Evolutionary conservation across 2,113 vertebrate genomes (phyloP), one percentile per base, ranked within the genome.

Genomic region (Glareola pratincola): DNA sequence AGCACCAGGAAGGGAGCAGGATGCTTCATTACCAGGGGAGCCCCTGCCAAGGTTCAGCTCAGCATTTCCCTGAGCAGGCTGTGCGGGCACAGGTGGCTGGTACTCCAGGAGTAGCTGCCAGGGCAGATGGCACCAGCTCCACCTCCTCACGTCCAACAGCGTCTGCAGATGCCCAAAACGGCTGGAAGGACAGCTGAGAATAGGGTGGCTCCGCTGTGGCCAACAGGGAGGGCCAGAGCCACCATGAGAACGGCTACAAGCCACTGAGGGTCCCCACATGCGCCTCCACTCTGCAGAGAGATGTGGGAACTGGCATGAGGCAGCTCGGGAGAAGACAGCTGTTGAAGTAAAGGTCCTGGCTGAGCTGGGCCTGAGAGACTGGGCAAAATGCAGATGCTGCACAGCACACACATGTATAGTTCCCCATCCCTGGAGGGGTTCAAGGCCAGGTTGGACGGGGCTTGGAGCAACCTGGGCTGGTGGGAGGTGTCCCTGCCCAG

Each of bases 111-210:
- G 64, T 18, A 36, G 76, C 76, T 91, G 83, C 64, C 56, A 79
- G 93, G 75, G 76, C 91, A 93, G 91, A 93, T 93, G 91, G 93
- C 85, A 82, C 80, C 91, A 66, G 80, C 91, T 91, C 88, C 88
- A 71, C 80, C 93, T 95, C 80, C 91, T 82, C 5, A 1, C 1
- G 1, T 62, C 93, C 93, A 27, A 57, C 85, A 5, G 91, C 2
- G 84, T 62, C 76, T n/a, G 66, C 93, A 85, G 88, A 66, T 85
- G 84, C 76, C 84, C 84, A 47, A 4, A 50, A 39, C 5, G 60
- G 39, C 92, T 51, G 85, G 76, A 66, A 68, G 85, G 88, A 73
- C 84, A 88, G 57, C 47, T 62, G 92, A 79, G 82, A 80, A 57
- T 2, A 43, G 64, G 41, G 27, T 6, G 4, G 72, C 20, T 34